Evolutionary conservation across 2,113 vertebrate genomes (phyloP), one percentile per base, ranked within the genome.

Genomic region (Chunga burmeisteri): DNA sequence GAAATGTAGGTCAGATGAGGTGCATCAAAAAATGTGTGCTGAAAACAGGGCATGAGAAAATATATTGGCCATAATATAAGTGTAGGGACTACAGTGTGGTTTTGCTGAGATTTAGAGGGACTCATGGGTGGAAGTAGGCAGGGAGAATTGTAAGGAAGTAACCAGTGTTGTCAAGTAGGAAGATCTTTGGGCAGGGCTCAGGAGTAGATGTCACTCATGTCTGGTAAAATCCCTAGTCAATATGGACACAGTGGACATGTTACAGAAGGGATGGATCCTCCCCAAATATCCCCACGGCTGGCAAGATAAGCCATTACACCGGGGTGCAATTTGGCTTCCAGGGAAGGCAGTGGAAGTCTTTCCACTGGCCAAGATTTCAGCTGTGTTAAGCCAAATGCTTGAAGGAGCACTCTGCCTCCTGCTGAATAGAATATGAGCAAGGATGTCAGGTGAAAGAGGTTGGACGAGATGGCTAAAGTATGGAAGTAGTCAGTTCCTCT

Each of bases 11-110:
- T 49, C 12, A 32, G 63, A 26, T 20, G 17, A 95, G 8, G 7
- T 30, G 3, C 32, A n/a, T 73, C 10, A n/a, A 22, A 77, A 75
- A 93, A 42, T 7, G 15, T 25, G 8, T 32, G 27, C 15, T 70
- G 53, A 26, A 75, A 77, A 36, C 4, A 21, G 15, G 10, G 38
- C 4, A 13, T 1, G 0, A 68, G 29, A 50, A 67, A 74, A 71
- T 14, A 21, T 26, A 15, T 2, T 52, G 25, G 5, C 29, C 3
- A 0, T 47, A 50, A 11, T 46, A 0, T 9, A 18, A 42, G 20
- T 22, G 21, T 26, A 62, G n/a, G 14, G 25, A 42, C 23, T 52
- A 5, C 8, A 40, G 21, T 13, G 20, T 36, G 16, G 0, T 67
- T 80, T 66, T 78, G 9, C 27, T 66, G 46, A 44, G 47, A 25